Conservation (phyloP, 92 coral and sea anemone species). For the Actinostola sp. region DNA sequence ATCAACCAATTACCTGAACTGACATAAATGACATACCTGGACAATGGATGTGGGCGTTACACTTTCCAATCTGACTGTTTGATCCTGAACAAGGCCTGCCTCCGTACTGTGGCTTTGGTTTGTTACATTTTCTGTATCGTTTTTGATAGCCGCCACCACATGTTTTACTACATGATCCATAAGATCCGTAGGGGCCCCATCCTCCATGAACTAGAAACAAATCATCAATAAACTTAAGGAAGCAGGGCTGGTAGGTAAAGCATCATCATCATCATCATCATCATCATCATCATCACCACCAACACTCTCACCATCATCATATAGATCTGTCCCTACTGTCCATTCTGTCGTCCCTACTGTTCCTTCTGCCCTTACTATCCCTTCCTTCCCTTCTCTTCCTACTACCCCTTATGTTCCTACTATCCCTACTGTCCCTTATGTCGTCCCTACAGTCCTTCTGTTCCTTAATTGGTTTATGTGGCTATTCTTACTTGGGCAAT, state of each 20-base stretch:
- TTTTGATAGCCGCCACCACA: constrained; percentile 34
- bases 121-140: constrained; percentile 22
- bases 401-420: neutral
- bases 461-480: neutral
- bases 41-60: constrained; percentile 37
- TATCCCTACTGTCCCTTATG: neutral
- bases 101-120: constrained; percentile 40
- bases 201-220: too few relatives aligned
- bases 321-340: too few relatives aligned
- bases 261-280: too few relatives aligned
- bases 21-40: constrained; percentile 49
- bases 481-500: constrained; percentile 5
- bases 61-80: constrained; percentile 6
- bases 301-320: too few relatives aligned
- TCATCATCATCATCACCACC: too few relatives aligned
- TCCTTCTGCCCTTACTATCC: too few relatives aligned
- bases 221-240: too few relatives aligned
- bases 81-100: constrained; percentile 32
- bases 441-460: neutral
- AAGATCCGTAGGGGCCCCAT: too few relatives aligned
- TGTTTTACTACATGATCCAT: constrained; percentile 2
- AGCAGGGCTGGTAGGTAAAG: too few relatives aligned
- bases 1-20: too few relatives aligned
- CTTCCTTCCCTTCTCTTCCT: too few relatives aligned
- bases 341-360: too few relatives aligned